Evolutionary conservation across 2,797 vertebrate species (phyloP).

Genomic region (Lerista edwardsae): DNA sequence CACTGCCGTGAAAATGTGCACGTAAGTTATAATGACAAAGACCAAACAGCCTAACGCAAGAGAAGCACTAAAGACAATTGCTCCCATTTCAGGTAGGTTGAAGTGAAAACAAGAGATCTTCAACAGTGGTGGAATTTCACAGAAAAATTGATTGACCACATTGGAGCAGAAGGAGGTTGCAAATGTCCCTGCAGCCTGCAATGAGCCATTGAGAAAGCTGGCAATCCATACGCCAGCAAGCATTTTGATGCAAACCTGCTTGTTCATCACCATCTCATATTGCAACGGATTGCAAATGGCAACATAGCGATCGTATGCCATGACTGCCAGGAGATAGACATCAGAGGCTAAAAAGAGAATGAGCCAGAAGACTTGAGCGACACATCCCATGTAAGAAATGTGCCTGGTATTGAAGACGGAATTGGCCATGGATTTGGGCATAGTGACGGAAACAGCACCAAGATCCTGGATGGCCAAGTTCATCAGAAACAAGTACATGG

Average conservation of each 20-base stretch:
- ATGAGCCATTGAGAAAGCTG: background rate
- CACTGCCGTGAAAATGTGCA: background rate
- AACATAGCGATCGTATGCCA: conserved; percentile 20
- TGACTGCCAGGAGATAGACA: background rate
- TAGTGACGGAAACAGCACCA: background rate
- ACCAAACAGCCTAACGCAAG: background rate
- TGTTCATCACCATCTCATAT: background rate
- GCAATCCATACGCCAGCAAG: background rate
- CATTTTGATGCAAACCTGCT: background rate
- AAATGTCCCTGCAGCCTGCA: background rate
- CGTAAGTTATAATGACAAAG: background rate
- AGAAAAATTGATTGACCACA: conserved; percentile 9
- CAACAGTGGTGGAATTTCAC: background rate
- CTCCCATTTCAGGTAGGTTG: background rate
- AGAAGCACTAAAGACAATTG: background rate
- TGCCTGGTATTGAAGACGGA: too few relatives aligned
- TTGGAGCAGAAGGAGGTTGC: background rate
- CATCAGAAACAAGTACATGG: background rate
- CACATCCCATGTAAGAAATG: background rate
- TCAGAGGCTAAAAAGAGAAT: background rate
- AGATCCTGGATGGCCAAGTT: background rate
- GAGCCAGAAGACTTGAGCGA: background rate
- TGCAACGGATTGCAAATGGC: conserved; percentile 19
- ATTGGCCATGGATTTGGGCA: too few relatives aligned
- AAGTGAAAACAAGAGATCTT: background rate